Base-by-base conservation (phyloP, 2,797 vertebrate species). In the Dipus sagitta region DNA sequence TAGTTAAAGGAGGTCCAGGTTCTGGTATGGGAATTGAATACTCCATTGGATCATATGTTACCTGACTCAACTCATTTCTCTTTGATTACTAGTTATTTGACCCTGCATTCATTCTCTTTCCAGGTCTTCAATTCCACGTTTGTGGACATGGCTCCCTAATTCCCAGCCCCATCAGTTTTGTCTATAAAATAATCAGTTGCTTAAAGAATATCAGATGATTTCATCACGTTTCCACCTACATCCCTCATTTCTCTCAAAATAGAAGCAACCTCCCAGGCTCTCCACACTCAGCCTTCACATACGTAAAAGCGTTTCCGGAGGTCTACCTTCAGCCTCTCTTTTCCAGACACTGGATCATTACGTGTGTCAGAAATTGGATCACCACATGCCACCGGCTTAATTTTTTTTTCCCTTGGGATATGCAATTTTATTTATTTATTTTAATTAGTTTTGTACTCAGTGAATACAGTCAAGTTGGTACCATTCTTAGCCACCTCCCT, bases 61-160 rank as follows among this genome's bases (percentile, higher is more conserved):
- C 42, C 38, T 86, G 65, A 34, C 58, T 80, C 47, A 14, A 60
- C 32, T 64, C 26, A 17, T 77, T 71, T 72, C 67, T 62, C 76
- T 89, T 62, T 60, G 64, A 32, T 77, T 58, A 26, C 32, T 86
- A 77, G 14, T 76, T 75, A 42, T 70, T 86, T 60, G 34, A 71
- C 28, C 67, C 60, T 24, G 47, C 11, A 47, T 58, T 79, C 24
- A 78, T 93, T 64, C 20, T 86, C 62, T 54, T 83, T 11, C 24
- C 54, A 24, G n/a, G 75, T 32, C 47, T 92, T 91, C 93, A 95
- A 78, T 75, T 67, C 21, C 47, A 79, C 62, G 32, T 92, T 86
- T 71, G 67, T 38, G 26, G n/a, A 87, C 24, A 64, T 14, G 32
- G 30, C 64, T 77, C 18, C 42, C 65, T 32, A 30, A 77, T 42